Evolutionary conservation across 2,797 vertebrate species (phyloP).

Genomic region (Anomalospiza imberbis): DNA sequence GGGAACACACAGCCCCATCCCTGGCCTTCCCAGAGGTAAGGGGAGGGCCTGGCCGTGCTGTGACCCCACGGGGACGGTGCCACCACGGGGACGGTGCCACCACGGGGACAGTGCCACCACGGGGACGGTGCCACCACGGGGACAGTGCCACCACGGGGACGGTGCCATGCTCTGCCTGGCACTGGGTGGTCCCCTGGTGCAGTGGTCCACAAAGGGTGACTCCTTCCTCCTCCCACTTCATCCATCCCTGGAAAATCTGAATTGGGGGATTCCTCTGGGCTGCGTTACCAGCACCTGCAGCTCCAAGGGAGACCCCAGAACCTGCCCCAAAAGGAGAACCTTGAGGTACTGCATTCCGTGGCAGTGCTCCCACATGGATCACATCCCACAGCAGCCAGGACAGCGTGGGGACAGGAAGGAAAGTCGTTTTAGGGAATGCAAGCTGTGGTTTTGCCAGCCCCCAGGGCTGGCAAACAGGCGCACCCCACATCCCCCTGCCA

Average conservation of each 20-base stretch:
- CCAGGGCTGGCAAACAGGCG: not conserved
- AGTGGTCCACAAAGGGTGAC: fast-evolving
- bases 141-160: not conserved
- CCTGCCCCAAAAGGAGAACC: not conserved
- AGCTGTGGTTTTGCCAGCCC: fast-evolving
- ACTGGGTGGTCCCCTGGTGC: fast-evolving
- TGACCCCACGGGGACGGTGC: too few species aligned
- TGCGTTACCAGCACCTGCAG: too few species aligned
- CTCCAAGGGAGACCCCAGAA: not conserved
- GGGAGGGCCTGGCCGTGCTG: fast-evolving
- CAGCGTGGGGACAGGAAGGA: fast-evolving
- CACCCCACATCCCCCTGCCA: fast-evolving
- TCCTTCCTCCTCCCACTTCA: not conserved
- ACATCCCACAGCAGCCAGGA: not conserved
- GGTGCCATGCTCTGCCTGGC: not conserved
- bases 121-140: fast-evolving
- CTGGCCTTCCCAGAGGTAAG: not conserved
- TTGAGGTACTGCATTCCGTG: fast-evolving
- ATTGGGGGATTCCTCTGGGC: fast-evolving
- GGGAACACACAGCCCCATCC: not conserved
- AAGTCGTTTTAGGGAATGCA: fast-evolving
- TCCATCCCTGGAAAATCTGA: not conserved
- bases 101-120: too few species aligned
- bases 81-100: not conserved
- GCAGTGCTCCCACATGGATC: fast-evolving